A percentile compares a stretch with the other conserved stretches of the same genome.
Evolutionary conservation across 2,888 invertebrate genomes (phyloP).

Genomic region (Eupithecia abbreviata): DNA sequence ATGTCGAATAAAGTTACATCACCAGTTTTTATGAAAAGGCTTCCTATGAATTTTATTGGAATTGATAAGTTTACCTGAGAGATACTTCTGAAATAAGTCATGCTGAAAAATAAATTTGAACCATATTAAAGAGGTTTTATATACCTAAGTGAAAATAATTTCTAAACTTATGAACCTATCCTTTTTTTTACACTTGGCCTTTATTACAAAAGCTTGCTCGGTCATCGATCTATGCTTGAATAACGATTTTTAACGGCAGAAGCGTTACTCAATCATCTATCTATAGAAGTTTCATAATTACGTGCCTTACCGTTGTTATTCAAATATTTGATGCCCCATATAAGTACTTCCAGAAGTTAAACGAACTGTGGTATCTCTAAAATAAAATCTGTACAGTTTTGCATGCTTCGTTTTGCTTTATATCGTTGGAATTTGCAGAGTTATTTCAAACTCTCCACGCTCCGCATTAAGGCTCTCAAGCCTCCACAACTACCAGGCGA

Average conservation of each 20-base stretch:
- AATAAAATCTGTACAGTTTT: not conserved
- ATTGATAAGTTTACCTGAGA: not conserved
- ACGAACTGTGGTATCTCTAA: not conserved
- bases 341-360: not conserved
- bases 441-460: slow-evolving; percentile 36
- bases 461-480: slow-evolving; percentile 65
- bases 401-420: not conserved
- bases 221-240: too few species aligned
- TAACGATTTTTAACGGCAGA: too few species aligned
- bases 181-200: too few species aligned
- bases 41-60: not conserved
- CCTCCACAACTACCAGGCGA: slow-evolving; percentile 74
- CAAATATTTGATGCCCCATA: not conserved
- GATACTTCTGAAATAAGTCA: not conserved
- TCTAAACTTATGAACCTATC: too few species aligned
- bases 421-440: not conserved
- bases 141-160: too few species aligned
- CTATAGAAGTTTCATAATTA: too few species aligned
- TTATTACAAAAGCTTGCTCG: too few species aligned
- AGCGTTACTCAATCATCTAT: too few species aligned
- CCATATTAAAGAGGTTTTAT: too few species aligned
- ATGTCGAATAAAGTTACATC: not conserved
- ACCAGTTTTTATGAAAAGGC: not conserved
- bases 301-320: too few species aligned
- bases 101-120: not conserved